Evolutionary conservation across 2,888 invertebrate genomes (phyloP).

Genomic region (Nemotelus nigrinus): DNA sequence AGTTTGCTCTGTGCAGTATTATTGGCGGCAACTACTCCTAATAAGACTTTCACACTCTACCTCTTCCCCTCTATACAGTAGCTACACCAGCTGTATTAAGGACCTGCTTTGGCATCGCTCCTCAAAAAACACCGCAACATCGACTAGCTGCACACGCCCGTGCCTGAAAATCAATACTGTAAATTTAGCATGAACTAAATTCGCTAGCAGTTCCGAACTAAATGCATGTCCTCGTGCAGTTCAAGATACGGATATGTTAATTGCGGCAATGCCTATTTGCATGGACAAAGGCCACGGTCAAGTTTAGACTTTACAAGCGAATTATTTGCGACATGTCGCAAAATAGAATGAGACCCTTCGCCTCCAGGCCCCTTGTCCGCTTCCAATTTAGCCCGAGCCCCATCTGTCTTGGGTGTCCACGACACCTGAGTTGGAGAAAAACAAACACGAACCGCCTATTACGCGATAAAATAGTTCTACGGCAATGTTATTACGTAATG

Average conservation of each 20-base stretch:
- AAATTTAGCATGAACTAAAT: constrained; percentile 31
- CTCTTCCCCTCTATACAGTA: too few relatives aligned
- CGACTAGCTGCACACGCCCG: too few relatives aligned
- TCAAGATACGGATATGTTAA: constrained; percentile 24
- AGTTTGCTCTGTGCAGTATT: too few relatives aligned
- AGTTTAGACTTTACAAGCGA: neutral
- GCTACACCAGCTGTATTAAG: too few relatives aligned
- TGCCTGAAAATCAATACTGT: constrained; percentile 19
- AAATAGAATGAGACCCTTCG: constrained; percentile 7
- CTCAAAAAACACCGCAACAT: too few relatives aligned
- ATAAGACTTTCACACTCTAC: too few relatives aligned
- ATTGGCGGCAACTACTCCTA: too few relatives aligned
- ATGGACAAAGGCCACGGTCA: constrained; percentile 39
- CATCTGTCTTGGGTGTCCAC: too few relatives aligned
- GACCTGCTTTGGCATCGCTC: too few relatives aligned
- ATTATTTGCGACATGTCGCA: constrained; percentile 36
- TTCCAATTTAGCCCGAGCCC: too few relatives aligned
- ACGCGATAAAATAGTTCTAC: neutral
- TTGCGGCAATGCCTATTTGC: constrained; percentile 14
- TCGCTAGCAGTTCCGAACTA: neutral
- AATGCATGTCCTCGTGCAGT: constrained; percentile 39
- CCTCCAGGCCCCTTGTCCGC: too few relatives aligned
- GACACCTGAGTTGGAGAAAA: too few relatives aligned
- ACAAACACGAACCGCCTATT: neutral
- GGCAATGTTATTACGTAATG: constrained; percentile 28